phyloP scores from a whole-genome alignment of 1,140 invertebrate genomes.

The Stratiolaelaps scimitus region DNA sequence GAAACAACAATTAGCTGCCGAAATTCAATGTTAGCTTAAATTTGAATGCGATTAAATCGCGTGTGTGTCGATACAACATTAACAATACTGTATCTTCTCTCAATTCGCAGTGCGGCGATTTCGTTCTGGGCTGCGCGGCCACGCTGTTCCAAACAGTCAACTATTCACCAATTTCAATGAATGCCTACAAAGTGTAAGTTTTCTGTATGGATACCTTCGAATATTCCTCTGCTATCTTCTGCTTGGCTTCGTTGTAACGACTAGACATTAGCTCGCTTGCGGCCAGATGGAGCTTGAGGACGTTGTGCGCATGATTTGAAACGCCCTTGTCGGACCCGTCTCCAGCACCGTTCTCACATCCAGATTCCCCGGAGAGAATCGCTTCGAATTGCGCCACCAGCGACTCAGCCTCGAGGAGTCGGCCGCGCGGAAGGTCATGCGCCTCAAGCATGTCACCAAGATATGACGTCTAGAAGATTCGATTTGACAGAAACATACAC shows the following conservation, averaged over 20 bases:
- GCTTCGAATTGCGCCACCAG: conserved; percentile 8
- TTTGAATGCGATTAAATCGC: no score
- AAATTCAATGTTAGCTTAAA: no score
- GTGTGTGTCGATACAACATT: no score
- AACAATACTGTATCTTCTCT: no score
- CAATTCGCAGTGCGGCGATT: no score
- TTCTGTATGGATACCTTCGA: not conserved
- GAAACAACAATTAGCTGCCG: no score
- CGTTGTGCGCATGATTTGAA: not conserved
- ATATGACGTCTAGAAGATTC: not conserved
- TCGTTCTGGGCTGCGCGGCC: no score
- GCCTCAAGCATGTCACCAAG: conserved; percentile 21
- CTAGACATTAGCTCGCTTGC: conserved; percentile 12
- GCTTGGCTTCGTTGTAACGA: conserved; percentile 19
- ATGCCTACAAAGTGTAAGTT: no score
- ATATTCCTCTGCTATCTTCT: conserved; percentile 22
- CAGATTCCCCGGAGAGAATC: not conserved
- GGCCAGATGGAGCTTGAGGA: conserved; percentile 17
- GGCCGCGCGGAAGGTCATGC: not conserved
- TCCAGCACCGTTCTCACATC: not conserved
- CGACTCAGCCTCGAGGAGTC: conserved; percentile 1
- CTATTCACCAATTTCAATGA: no score
- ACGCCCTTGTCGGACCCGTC: not conserved
- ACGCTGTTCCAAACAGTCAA: no score
- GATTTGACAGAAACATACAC: no score